Percentiles rank a stretch among this genome's conserved stretches.
Evolutionary conservation across 2,888 invertebrate genomes (phyloP).

Genomic region (Amblyjoppa fuscipennis): DNA sequence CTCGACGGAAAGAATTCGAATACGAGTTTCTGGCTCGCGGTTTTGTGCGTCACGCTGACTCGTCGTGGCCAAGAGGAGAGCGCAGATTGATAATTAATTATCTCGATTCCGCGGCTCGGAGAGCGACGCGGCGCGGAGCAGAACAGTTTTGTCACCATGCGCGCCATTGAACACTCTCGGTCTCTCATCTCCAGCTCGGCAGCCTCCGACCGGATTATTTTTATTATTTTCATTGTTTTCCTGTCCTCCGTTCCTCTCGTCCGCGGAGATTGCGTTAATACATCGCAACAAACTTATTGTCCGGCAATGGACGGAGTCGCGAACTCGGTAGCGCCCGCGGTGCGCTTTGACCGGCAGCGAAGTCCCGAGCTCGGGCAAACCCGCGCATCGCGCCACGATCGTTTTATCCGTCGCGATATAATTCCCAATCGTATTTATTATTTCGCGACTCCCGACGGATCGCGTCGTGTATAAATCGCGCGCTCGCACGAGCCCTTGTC

Average conservation of each 20-base stretch:
- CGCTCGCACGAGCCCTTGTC: conserved; percentile 55
- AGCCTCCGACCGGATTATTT: neutral
- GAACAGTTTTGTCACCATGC: conserved; percentile 64
- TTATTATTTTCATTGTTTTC: neutral
- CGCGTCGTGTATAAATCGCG: conserved; percentile 62
- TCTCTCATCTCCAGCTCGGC: conserved; percentile 22
- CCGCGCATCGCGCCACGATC: conserved; percentile 29
- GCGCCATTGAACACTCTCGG: conserved; percentile 34
- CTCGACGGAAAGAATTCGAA: conserved; percentile 23
- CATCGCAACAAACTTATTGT: conserved; percentile 66
- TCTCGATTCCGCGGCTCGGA: conserved; percentile 65
- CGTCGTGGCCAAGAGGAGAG: conserved; percentile 64
- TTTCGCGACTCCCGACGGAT: conserved; percentile 41
- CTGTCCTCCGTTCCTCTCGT: neutral
- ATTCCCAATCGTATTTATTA: conserved; percentile 58
- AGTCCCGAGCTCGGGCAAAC: conserved; percentile 40
- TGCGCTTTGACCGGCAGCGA: conserved; percentile 62
- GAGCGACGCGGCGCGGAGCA: conserved; percentile 50
- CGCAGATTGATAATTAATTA: conserved; percentile 78
- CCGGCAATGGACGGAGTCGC: conserved; percentile 45
- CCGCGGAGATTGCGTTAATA: conserved; percentile 13
- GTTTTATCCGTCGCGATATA: conserved; percentile 43
- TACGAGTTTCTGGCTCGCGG: conserved; percentile 51
- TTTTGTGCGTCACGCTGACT: conserved; percentile 64
- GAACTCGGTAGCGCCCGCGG: conserved; percentile 49